Evolutionary conservation across 2,888 invertebrate species (phyloP).

Genomic region (Galerucella calmariensis): DNA sequence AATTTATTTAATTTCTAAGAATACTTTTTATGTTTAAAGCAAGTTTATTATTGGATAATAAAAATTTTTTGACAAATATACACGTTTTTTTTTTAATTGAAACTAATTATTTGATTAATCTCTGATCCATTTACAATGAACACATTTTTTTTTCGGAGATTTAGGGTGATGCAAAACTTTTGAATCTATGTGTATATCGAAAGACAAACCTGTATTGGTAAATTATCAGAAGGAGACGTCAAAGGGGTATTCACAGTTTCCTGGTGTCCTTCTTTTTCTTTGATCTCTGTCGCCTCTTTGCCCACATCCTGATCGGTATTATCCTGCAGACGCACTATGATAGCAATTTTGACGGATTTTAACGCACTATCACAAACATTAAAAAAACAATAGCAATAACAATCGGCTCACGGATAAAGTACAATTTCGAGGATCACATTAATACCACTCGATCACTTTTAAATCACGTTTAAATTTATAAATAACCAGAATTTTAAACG

Average conservation of each 20-base stretch:
- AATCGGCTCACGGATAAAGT: background rate
- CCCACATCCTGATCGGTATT: constrained; percentile 69
- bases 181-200: too few relatives aligned
- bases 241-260: constrained; percentile 68
- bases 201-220: constrained; percentile 50
- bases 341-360: constrained; percentile 64
- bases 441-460: background rate
- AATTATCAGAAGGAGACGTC: constrained; percentile 66
- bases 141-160: too few relatives aligned
- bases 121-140: too few relatives aligned
- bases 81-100: too few relatives aligned
- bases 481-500: background rate
- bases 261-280: constrained; percentile 72
- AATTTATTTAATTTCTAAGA: too few relatives aligned
- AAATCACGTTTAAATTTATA: background rate
- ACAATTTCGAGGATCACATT: background rate
- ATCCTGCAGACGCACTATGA: constrained; percentile 78
- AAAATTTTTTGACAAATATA: too few relatives aligned
- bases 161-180: too few relatives aligned
- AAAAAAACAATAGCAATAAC: background rate
- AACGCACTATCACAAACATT: constrained; percentile 21
- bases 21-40: too few relatives aligned
- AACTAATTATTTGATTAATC: too few relatives aligned
- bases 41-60: too few relatives aligned
- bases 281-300: constrained; percentile 71